phyloP scores from a whole-genome alignment of 2,888 invertebrate species.

The Digitonthophagus gazella region DNA sequence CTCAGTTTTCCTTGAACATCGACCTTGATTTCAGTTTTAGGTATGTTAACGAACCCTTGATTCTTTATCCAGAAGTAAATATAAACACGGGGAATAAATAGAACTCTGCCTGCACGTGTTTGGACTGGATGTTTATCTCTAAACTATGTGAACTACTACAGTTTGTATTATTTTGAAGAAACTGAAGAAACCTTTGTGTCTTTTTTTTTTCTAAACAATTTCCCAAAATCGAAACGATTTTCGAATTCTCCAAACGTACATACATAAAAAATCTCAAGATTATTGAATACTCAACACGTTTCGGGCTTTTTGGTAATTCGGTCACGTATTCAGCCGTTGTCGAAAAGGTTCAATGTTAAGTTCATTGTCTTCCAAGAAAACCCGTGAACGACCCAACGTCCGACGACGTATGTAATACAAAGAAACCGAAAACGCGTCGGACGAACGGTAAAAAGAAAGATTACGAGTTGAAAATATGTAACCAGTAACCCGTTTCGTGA shows the following conservation, averaged over 20 bases:
- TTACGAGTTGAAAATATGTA: neutral
- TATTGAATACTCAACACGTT: neutral
- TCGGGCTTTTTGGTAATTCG: conserved; percentile 19
- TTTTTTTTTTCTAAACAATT: neutral
- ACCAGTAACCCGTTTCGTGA: neutral
- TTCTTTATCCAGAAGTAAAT: neutral
- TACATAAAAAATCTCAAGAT: neutral
- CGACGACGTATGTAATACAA: neutral
- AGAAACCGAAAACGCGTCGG: neutral
- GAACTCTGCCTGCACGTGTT: neutral
- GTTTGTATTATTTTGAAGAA: neutral
- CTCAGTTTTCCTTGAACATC: neutral
- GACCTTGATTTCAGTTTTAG: neutral
- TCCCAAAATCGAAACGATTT: neutral
- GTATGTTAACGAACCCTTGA: neutral
- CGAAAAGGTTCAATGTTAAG: conserved; percentile 27
- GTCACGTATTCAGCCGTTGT: conserved; percentile 26
- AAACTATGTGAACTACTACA: neutral
- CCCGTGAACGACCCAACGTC: neutral
- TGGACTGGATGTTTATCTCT: neutral
- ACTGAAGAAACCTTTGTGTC: neutral
- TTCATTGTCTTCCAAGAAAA: conserved; percentile 21
- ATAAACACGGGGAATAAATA: neutral
- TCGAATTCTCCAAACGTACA: neutral
- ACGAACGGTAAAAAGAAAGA: neutral